These are phyloP conservation scores for Tiliacea citrago DNA, from an alignment of 2,888 invertebrate species.

Conservation along the genomic window DNA sequence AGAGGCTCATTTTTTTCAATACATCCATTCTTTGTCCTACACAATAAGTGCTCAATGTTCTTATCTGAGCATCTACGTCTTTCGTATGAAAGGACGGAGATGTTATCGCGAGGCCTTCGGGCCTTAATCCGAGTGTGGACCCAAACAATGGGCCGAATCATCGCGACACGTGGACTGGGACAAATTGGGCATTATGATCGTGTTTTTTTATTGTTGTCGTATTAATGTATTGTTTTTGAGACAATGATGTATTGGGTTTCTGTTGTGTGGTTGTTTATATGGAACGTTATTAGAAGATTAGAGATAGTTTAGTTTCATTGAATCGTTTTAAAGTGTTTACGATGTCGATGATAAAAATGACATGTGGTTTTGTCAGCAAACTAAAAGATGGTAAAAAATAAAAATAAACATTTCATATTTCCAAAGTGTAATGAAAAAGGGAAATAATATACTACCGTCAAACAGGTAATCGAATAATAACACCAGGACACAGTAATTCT, in stretches of 20 bases:
- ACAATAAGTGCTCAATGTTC: slow-evolving; percentile 77
- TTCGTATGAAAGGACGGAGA: slow-evolving; percentile 75
- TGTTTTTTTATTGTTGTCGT: slow-evolving; percentile 58
- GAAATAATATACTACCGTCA: no score
- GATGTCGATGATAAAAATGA: not conserved
- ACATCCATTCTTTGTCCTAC: slow-evolving; percentile 71
- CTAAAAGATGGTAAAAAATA: not conserved
- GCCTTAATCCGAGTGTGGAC: slow-evolving; percentile 78
- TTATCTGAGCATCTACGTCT: slow-evolving; percentile 81
- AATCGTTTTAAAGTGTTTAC: not conserved
- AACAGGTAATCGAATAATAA: no score
- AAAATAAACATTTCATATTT: no score
- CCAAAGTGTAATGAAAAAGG: no score
- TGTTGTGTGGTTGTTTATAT: slow-evolving; percentile 27
- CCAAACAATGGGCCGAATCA: slow-evolving; percentile 79
- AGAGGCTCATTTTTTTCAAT: slow-evolving; percentile 72
- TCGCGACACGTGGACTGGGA: slow-evolving; percentile 82
- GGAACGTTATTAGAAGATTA: slow-evolving; percentile 9
- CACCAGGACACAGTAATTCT: no score
- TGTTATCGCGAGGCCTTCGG: slow-evolving; percentile 78
- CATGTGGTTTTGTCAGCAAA: not conserved
- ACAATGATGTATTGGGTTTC: slow-evolving; percentile 57
- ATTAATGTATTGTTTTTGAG: slow-evolving; percentile 59
- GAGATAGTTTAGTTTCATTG: not conserved
- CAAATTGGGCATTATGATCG: slow-evolving; percentile 83